Evolutionary conservation across 2,113 vertebrate genomes (phyloP).

Genomic region (Tiliqua scincoides): DNA sequence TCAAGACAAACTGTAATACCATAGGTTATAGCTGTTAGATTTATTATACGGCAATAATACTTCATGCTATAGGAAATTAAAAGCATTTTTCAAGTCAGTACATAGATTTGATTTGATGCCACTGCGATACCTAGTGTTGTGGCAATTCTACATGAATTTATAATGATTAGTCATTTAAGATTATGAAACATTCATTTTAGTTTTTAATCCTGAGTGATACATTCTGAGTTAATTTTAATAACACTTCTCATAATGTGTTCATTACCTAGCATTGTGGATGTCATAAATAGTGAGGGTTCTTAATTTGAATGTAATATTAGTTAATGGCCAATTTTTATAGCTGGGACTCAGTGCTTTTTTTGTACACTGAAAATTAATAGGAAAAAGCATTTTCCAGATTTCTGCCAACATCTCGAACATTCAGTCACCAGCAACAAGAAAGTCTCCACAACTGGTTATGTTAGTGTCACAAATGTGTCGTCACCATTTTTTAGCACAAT

Average conservation of each 20-base stretch:
- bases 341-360: background rate
- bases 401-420: background rate
- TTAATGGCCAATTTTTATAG: constrained; percentile 7
- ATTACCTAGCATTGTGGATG: constrained; percentile 12
- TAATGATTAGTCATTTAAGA: constrained; percentile 34
- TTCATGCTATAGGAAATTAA: constrained; percentile 43
- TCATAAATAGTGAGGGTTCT: background rate
- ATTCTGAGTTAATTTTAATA: constrained; percentile 30
- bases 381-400: constrained; percentile 10
- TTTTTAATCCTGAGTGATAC: constrained; percentile 25
- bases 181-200: constrained; percentile 14
- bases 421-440: background rate
- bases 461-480: too few species aligned
- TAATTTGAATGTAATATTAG: constrained; percentile 1
- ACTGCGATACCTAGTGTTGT: constrained; percentile 9
- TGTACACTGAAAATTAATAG: background rate
- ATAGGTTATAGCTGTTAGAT: constrained; percentile 29
- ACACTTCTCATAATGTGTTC: background rate
- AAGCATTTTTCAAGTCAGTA: constrained; percentile 37
- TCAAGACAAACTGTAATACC: background rate
- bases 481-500: too few species aligned
- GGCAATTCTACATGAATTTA: constrained; percentile 40
- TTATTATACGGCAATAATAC: constrained; percentile 30
- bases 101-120: constrained; percentile 35
- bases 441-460: background rate